phyloP scores from a whole-genome alignment of 2,113 vertebrate genomes.

The Nerophis lumbriciformis region DNA sequence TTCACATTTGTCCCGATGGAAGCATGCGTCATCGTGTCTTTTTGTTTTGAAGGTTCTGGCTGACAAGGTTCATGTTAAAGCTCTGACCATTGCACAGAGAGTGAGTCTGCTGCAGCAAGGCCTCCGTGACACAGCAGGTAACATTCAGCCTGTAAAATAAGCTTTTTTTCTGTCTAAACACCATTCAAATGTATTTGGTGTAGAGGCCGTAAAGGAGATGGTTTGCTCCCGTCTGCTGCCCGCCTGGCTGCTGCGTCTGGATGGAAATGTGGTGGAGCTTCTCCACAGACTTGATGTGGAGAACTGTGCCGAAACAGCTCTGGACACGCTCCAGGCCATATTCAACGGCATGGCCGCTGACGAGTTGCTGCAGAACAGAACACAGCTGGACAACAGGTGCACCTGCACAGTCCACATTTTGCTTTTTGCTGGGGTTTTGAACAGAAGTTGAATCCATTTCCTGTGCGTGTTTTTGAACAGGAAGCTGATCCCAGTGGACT shows the following conservation, averaged over 20 bases:
- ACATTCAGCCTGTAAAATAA: neutral
- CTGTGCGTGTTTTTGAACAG: constrained; percentile 57
- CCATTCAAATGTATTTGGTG: neutral
- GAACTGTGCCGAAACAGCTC: constrained; percentile 82
- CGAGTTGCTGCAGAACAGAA: constrained; percentile 70
- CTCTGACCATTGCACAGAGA: constrained; percentile 89
- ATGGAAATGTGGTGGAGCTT: constrained; percentile 80
- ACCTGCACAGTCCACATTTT: neutral
- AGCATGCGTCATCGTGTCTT: neutral
- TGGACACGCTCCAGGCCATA: constrained; percentile 72
- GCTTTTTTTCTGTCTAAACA: neutral
- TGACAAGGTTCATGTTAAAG: constrained; percentile 90
- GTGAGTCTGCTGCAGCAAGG: constrained; percentile 87
- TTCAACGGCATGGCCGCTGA: constrained; percentile 71
- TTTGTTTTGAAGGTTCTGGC: constrained; percentile 79
- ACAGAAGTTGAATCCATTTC: neutral
- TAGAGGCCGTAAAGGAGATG: constrained; percentile 82
- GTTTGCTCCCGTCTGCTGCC: constrained; percentile 78
- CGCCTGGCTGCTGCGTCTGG: constrained; percentile 79
- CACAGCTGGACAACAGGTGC: constrained; percentile 78
- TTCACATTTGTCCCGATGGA: neutral
- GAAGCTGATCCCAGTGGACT: constrained; percentile 81
- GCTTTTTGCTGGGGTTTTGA: neutral
- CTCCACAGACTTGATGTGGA: constrained; percentile 92
- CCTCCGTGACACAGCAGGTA: constrained; percentile 89